These are phyloP conservation scores for Apogon hyalosoma DNA, from an alignment of 2,797 vertebrate species.

Conservation along the genomic window DNA sequence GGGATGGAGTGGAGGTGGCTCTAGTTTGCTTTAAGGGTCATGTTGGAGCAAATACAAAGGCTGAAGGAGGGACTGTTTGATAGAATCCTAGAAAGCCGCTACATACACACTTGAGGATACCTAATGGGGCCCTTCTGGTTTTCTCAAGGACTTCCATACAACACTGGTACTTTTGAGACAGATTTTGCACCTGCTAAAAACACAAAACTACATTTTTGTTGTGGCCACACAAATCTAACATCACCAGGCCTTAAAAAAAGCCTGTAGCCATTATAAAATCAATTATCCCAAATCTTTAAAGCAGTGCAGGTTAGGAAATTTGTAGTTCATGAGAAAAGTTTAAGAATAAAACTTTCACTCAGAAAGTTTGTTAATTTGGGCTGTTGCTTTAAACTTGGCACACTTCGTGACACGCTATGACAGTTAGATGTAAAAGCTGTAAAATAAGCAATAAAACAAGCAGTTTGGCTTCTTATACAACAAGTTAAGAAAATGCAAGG, in stretches of 20 bases:
- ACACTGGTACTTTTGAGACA: slow-evolving; percentile 24
- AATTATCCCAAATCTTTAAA: neutral
- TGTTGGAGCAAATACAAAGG: slow-evolving; percentile 69
- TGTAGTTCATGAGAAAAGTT: neutral
- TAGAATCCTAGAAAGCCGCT: slow-evolving; percentile 58
- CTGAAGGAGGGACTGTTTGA: slow-evolving; percentile 61
- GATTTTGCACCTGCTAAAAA: slow-evolving; percentile 80
- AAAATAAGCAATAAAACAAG: too few species aligned
- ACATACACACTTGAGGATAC: slow-evolving; percentile 47
- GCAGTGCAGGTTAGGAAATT: neutral
- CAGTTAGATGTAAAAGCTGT: too few species aligned
- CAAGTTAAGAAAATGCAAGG: too few species aligned
- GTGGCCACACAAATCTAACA: slow-evolving; percentile 41
- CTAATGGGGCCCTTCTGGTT: slow-evolving; percentile 58
- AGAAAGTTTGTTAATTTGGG: neutral
- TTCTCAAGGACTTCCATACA: slow-evolving; percentile 42
- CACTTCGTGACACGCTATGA: too few species aligned
- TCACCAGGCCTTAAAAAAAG: neutral
- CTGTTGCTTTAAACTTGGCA: too few species aligned
- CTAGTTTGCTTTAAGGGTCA: slow-evolving; percentile 65
- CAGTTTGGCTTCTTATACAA: too few species aligned
- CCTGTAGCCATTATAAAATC: neutral
- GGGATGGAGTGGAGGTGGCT: slow-evolving; percentile 20
- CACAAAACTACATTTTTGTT: slow-evolving; percentile 54
- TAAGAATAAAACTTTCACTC: neutral